Evolutionary conservation across 1,140 invertebrate species (phyloP).

Genomic region (Parapsyche elsis): DNA sequence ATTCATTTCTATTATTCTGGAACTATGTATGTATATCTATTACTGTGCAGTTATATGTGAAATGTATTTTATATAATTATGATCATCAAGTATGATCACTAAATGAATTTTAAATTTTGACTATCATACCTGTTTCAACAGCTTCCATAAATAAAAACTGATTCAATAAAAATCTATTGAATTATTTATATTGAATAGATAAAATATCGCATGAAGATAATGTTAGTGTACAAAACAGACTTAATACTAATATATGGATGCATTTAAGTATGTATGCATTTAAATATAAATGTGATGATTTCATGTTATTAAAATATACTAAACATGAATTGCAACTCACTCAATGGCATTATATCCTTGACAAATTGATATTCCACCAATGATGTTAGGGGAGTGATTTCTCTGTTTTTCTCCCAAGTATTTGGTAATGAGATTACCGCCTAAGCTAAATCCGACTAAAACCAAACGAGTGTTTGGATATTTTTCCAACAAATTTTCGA

Average conservation of each 20-base stretch:
- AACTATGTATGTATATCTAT: no score
- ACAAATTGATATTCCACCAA: constrained; percentile 90
- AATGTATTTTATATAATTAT: no score
- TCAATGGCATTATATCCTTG: constrained; percentile 91
- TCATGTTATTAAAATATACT: neutral
- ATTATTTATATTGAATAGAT: neutral
- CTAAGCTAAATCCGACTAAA: constrained; percentile 90
- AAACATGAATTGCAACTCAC: constrained; percentile 70
- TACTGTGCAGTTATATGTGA: no score
- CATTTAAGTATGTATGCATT: no score
- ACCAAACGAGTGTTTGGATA: constrained; percentile 83
- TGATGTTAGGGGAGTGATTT: constrained; percentile 75
- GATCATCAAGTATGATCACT: no score
- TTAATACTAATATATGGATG: neutral
- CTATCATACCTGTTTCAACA: neutral
- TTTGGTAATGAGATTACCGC: constrained; percentile 89
- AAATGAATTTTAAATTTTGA: no score
- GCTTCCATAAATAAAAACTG: constrained; percentile 14
- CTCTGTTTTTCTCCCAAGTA: constrained; percentile 82
- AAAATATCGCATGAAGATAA: constrained; percentile 14
- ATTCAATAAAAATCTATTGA: neutral
- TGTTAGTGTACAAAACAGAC: neutral
- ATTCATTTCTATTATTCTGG: no score
- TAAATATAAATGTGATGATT: neutral
- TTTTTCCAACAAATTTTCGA: constrained; percentile 76